These are phyloP conservation scores for Cacoxenus indagator DNA, from an alignment of 2,888 invertebrate genomes.

Conservation along the genomic window DNA sequence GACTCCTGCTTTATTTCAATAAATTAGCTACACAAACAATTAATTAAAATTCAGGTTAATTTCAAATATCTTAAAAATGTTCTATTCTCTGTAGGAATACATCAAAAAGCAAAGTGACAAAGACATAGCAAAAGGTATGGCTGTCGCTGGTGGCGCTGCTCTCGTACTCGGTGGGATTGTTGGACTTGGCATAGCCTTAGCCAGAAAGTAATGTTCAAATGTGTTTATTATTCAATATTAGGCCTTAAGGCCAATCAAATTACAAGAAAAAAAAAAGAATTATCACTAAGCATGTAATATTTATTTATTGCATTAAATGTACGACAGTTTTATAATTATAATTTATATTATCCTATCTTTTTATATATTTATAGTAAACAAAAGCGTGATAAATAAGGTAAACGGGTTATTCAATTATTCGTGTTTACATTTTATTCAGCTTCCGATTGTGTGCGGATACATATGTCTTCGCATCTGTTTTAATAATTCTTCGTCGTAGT, in stretches of 20 bases:
- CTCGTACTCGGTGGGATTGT: conserved; percentile 86
- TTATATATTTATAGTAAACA: conserved; percentile 59
- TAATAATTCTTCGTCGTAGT: not conserved
- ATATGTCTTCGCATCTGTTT: not conserved
- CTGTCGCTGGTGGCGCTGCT: conserved; percentile 90
- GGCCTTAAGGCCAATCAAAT: too few relatives aligned
- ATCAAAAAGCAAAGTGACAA: conserved; percentile 93
- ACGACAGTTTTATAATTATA: conserved; percentile 24
- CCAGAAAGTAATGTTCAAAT: conserved; percentile 72
- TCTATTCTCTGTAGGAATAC: conserved; percentile 73
- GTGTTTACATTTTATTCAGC: not conserved
- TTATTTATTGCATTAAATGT: conserved; percentile 8
- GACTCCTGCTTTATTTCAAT: too few relatives aligned
- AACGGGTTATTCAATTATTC: conserved; percentile 9
- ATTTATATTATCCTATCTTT: conserved; percentile 32
- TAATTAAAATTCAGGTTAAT: too few relatives aligned
- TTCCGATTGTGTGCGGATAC: not conserved
- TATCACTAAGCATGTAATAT: too few relatives aligned
- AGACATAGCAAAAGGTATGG: conserved; percentile 90
- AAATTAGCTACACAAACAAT: too few relatives aligned
- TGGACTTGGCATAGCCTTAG: conserved; percentile 86
- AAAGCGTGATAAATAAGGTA: conserved; percentile 60
- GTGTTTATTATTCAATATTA: not conserved
- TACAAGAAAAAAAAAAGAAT: too few relatives aligned
- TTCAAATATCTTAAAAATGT: not conserved